These are phyloP conservation scores for Diorhabda sublineata DNA, from an alignment of 1,140 invertebrate species.

Conservation along the genomic window DNA sequence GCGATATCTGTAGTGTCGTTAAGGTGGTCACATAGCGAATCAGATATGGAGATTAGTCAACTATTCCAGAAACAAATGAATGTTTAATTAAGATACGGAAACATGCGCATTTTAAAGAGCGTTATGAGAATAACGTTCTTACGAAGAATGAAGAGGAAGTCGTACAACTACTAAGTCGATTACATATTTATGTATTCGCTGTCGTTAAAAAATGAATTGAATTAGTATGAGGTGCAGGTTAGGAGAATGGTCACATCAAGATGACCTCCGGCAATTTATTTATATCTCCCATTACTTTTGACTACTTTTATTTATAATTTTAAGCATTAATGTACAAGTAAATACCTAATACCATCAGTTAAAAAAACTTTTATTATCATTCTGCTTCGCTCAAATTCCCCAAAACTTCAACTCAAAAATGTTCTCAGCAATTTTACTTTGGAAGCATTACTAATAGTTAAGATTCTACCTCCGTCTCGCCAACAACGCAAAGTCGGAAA, in stretches of 20 bases:
- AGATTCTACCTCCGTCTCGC: too few species aligned
- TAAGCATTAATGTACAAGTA: too few species aligned
- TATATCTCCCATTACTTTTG: too few species aligned
- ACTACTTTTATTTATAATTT: too few species aligned
- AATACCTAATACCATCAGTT: too few species aligned
- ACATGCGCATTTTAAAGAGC: slow-evolving; percentile 39
- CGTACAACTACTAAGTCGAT: not conserved
- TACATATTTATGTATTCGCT: slow-evolving; percentile 5
- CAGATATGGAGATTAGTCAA: slow-evolving; percentile 44
- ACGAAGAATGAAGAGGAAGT: slow-evolving; percentile 10
- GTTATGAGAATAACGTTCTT: slow-evolving; percentile 25
- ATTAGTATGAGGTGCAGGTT: not conserved
- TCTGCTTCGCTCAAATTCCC: too few species aligned
- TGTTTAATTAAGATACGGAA: slow-evolving; percentile 42
- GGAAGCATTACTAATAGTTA: too few species aligned
- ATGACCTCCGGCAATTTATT: not conserved
- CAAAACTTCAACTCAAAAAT: too few species aligned
- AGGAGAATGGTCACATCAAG: not conserved
- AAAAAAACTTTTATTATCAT: too few species aligned
- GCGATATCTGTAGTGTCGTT: slow-evolving; percentile 40
- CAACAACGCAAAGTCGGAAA: too few species aligned
- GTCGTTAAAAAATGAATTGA: slow-evolving; percentile 13
- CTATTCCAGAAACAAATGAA: slow-evolving; percentile 40
- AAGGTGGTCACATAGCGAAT: slow-evolving; percentile 43
- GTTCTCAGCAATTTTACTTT: too few species aligned